Conservation (phyloP, 2,888 invertebrate genomes). For the Idaea biselata region DNA sequence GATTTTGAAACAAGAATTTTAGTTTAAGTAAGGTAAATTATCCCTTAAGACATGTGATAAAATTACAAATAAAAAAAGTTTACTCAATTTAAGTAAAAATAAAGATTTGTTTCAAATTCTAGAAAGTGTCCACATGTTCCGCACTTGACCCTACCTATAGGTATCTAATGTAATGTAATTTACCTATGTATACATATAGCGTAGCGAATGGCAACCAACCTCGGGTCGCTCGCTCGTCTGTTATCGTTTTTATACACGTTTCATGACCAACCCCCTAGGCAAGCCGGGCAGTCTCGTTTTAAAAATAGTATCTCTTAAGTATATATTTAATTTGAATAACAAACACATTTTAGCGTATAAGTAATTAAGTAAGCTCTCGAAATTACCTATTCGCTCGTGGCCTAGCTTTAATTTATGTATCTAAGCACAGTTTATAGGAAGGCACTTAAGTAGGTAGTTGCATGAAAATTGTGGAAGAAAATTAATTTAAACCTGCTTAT, state of each 20-base stretch:
- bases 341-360: constrained; percentile 26
- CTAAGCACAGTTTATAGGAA: constrained; percentile 7
- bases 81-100: too few species aligned
- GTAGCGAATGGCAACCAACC: neutral
- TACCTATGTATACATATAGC: neutral
- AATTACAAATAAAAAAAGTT: too few species aligned
- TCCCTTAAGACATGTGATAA: too few species aligned
- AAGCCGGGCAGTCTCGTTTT: constrained; percentile 31
- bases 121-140: too few species aligned
- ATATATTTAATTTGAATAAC: constrained; percentile 31
- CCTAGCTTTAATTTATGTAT: constrained; percentile 22
- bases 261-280: constrained; percentile 36
- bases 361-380: constrained; percentile 28
- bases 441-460: constrained; percentile 2
- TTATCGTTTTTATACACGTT: constrained; percentile 36
- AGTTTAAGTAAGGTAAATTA: too few species aligned
- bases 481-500: neutral
- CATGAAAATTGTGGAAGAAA: neutral
- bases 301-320: constrained; percentile 44
- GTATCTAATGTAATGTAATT: too few species aligned
- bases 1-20: too few species aligned
- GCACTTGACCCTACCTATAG: too few species aligned
- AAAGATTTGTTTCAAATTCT: too few species aligned
- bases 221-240: neutral
- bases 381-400: constrained; percentile 21